phyloP scores from a whole-genome alignment of 2,888 invertebrate genomes.

The Rhimphoctona megacephalus region DNA sequence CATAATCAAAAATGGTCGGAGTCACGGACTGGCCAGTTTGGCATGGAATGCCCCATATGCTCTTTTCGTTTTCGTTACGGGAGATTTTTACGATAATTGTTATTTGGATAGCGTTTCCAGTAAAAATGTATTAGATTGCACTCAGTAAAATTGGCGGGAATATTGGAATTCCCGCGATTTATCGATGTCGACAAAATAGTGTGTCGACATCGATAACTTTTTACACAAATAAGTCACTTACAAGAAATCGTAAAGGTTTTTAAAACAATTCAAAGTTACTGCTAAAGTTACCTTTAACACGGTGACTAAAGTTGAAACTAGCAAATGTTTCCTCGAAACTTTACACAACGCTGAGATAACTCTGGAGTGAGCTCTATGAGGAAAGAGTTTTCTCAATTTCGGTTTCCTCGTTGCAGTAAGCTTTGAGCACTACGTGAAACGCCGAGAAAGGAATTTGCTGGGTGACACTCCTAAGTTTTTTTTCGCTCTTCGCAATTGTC shows the following conservation, averaged over 20 bases:
- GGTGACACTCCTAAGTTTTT: not conserved
- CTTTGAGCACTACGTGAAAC: not conserved
- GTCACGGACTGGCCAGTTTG: too few relatives aligned
- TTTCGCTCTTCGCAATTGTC: not conserved
- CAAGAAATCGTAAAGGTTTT: not conserved
- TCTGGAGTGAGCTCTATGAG: not conserved
- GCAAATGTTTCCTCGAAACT: not conserved
- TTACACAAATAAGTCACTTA: not conserved
- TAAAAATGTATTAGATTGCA: not conserved
- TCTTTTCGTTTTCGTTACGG: not conserved
- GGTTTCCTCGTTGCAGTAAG: conserved; percentile 8
- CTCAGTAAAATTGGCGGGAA: not conserved
- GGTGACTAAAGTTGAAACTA: conserved; percentile 9
- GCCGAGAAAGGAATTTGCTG: conserved; percentile 4
- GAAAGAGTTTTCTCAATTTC: conserved; percentile 18
- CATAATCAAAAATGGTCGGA: too few relatives aligned
- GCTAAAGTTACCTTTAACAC: not conserved
- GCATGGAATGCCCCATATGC: too few relatives aligned
- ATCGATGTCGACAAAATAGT: not conserved
- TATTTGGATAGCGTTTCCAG: not conserved
- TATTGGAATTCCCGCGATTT: not conserved
- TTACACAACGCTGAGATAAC: not conserved
- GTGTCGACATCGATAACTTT: not conserved
- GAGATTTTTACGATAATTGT: not conserved
- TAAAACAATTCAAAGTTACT: not conserved